phyloP scores from a whole-genome alignment of 2,888 invertebrate genomes.

The Pasiphila rectangulata region DNA sequence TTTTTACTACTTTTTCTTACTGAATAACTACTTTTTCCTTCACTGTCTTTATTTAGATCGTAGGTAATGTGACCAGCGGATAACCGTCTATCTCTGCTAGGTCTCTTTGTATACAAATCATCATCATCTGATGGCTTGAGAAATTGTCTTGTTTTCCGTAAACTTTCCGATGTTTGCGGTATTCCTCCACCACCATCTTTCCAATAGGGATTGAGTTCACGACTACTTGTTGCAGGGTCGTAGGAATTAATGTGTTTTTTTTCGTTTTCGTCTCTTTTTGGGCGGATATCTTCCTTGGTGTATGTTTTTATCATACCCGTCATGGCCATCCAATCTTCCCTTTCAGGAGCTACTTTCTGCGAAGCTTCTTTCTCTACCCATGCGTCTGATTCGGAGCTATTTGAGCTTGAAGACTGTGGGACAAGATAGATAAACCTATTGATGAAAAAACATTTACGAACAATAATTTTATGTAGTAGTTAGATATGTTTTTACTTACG shows the following conservation, averaged over 20 bases:
- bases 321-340: slow-evolving; percentile 92
- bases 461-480: background rate
- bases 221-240: slow-evolving; percentile 85
- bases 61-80: slow-evolving; percentile 21
- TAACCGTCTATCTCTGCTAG: slow-evolving; percentile 8
- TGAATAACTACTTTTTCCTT: slow-evolving; percentile 7
- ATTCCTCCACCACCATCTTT: slow-evolving; percentile 93
- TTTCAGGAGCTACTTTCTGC: slow-evolving; percentile 44
- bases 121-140: slow-evolving; percentile 64
- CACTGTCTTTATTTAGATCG: slow-evolving; percentile 15
- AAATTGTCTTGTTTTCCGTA: slow-evolving; percentile 58
- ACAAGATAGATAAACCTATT: background rate
- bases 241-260: slow-evolving; percentile 81
- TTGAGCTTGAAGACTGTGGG: slow-evolving; percentile 56
- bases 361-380: slow-evolving; percentile 82
- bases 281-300: slow-evolving; percentile 68
- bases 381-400: slow-evolving; percentile 66
- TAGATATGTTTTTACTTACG: slow-evolving; percentile 43
- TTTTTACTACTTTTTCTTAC: background rate
- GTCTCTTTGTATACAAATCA: slow-evolving; percentile 46
- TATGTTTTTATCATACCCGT: slow-evolving; percentile 75
- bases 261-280: slow-evolving; percentile 72
- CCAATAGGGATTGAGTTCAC: slow-evolving; percentile 96
- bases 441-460: background rate
- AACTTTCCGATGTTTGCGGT: slow-evolving; percentile 77